phyloP scores from a whole-genome alignment of 2,797 vertebrate genomes.

The Nannoperca australis region DNA sequence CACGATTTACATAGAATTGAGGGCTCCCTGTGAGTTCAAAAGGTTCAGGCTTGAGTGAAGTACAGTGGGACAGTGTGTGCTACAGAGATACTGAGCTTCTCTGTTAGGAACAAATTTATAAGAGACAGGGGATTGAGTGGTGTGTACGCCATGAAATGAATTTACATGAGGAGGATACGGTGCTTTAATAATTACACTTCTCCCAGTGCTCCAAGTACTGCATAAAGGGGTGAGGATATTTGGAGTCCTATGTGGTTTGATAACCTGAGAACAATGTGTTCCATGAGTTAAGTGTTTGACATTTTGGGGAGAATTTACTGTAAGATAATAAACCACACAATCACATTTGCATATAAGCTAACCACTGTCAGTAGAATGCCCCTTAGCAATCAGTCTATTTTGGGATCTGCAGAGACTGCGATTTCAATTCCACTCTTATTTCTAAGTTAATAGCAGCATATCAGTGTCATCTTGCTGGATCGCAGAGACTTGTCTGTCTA shows the following conservation, averaged over 20 bases:
- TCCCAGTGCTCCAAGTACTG: slow-evolving; percentile 23
- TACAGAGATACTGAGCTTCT: slow-evolving; percentile 29
- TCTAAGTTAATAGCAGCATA: slow-evolving; percentile 65
- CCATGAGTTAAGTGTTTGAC: slow-evolving; percentile 33
- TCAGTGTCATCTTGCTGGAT: slow-evolving; percentile 61
- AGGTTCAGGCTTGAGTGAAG: slow-evolving; percentile 12
- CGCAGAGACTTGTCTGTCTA: slow-evolving; percentile 30
- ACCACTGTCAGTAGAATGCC: slow-evolving; percentile 40
- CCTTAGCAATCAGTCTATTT: slow-evolving; percentile 55
- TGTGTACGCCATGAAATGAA: slow-evolving; percentile 29
- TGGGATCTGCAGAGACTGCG: slow-evolving; percentile 42
- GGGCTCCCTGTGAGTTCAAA: slow-evolving; percentile 9
- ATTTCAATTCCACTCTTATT: slow-evolving; percentile 56
- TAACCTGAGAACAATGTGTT: slow-evolving; percentile 50
- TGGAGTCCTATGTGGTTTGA: slow-evolving; percentile 39
- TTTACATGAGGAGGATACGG: slow-evolving; percentile 46
- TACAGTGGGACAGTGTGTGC: neutral
- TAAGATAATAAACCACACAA: slow-evolving; percentile 63
- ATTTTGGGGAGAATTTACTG: slow-evolving; percentile 24
- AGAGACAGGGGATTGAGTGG: slow-evolving; percentile 44
- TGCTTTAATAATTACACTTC: slow-evolving; percentile 47
- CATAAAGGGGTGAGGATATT: slow-evolving; percentile 22
- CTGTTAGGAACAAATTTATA: slow-evolving; percentile 25
- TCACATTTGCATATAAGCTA: slow-evolving; percentile 67
- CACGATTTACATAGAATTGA: slow-evolving; percentile 8